Evolutionary conservation across 2,113 vertebrate species (phyloP), one percentile per base, ranked within the genome.

Genomic region (Anoura caudifer): DNA sequence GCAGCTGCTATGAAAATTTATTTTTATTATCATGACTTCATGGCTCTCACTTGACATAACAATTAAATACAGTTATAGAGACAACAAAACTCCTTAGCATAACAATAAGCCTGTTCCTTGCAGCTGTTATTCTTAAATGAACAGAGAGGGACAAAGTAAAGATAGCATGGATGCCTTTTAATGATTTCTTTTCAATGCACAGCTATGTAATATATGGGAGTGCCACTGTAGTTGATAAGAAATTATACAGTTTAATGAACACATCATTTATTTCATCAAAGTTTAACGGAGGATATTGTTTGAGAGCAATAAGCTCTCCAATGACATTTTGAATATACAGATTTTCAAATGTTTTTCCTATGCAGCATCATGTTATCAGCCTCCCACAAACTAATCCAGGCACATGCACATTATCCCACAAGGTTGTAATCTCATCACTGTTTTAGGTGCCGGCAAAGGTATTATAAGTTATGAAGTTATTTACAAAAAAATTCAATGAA

Each of bases 11-110:
- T 59, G 36, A 83, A 94, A 98, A 96, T 97, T 83, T 85, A 85
- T 87, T 91, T 98, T 98, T 98, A 95, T 97, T 97, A 97, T 97
- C 72, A 93, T 86, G 72, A 92, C 91, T 97, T 85, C 92, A 95
- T 45, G 77, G 61, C 82, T 94, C 73, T 98, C 95, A 91, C 95
- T 97, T 97, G 85, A 97, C 36, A 95, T 97, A 96, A 97, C 88
- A 98, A 96, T 91, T 98, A 96, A 83, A 91, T 95, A 94, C 36
- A 91, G 47, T 86, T 97, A 85, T 61, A 87, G 63, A 97, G 73
- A 96, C 90, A 92, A 96, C 5, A 87, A 95, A 97, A 95, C 73
- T 96, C 76, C 94, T 97, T 91, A 97, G 70, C 16, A 87, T 97
- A 94, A 90, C 73, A 87, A 1, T 73, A 80, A 85, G n/a, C 45